Percentiles rank a stretch among this genome's conserved stretches.
phyloP scores from a whole-genome alignment of 2,888 invertebrate species.

The Athetis lepigone region DNA sequence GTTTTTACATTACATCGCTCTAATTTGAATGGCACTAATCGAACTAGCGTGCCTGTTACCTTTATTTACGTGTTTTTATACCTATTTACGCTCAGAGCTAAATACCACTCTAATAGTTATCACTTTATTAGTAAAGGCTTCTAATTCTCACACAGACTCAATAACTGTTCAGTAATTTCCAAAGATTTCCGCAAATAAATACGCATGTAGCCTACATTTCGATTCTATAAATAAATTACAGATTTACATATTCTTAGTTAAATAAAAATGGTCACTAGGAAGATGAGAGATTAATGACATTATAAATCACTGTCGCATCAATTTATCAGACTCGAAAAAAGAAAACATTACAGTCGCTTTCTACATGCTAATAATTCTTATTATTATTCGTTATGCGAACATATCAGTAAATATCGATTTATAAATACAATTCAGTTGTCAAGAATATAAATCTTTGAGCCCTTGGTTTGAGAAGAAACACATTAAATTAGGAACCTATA shows the following conservation, averaged over 20 bases:
- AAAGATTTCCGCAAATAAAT: neutral
- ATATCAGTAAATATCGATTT: slow-evolving; percentile 3
- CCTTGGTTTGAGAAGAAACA: slow-evolving; percentile 19
- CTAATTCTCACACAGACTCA: no score
- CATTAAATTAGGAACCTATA: slow-evolving; percentile 60
- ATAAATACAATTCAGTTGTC: neutral
- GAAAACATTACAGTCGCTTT: slow-evolving; percentile 38
- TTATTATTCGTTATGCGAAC: slow-evolving; percentile 20
- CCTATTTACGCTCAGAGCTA: slow-evolving; percentile 2
- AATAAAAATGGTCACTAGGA: slow-evolving; percentile 14
- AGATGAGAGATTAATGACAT: slow-evolving; percentile 32
- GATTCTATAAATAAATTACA: slow-evolving; percentile 5
- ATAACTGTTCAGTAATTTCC: neutral
- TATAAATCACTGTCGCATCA: slow-evolving; percentile 37
- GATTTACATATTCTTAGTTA: neutral
- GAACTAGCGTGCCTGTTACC: slow-evolving; percentile 53
- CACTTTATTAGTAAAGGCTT: slow-evolving; percentile 10
- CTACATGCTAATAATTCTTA: slow-evolving; percentile 21
- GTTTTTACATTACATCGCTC: slow-evolving; percentile 60
- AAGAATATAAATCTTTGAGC: slow-evolving; percentile 3
- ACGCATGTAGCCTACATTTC: neutral
- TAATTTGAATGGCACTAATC: slow-evolving; percentile 59
- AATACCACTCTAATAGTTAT: neutral
- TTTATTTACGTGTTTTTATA: slow-evolving; percentile 25
- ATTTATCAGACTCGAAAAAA: slow-evolving; percentile 23